These are phyloP conservation scores for Sorex fumeus DNA, from an alignment of 2,113 vertebrate species.

Conservation along the genomic window DNA sequence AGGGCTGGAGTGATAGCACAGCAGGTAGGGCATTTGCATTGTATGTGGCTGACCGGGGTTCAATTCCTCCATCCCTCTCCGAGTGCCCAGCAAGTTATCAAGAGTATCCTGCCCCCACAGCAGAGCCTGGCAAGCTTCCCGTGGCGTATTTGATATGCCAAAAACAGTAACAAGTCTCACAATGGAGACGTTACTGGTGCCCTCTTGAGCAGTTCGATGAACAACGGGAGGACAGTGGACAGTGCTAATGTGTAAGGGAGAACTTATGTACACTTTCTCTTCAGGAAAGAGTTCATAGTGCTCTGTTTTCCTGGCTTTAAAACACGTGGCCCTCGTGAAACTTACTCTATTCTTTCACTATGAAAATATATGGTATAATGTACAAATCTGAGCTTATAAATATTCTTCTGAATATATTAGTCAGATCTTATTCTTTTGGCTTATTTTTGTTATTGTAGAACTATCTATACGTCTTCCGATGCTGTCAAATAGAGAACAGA, in stretches of 20 bases:
- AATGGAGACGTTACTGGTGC: too few species aligned
- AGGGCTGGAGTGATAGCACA: too few species aligned
- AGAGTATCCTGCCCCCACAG: too few species aligned
- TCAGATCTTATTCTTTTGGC: slow-evolving; percentile 28
- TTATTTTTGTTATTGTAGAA: neutral
- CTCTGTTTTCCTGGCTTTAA: neutral
- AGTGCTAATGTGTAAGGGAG: neutral
- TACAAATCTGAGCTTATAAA: slow-evolving; percentile 27
- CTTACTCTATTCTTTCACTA: neutral
- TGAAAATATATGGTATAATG: slow-evolving; percentile 31
- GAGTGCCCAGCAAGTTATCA: too few species aligned
- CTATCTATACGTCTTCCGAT: neutral
- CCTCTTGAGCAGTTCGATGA: too few species aligned
- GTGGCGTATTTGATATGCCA: too few species aligned
- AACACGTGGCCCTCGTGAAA: neutral
- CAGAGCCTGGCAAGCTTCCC: too few species aligned
- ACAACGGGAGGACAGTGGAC: too few species aligned
- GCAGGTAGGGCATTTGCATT: too few species aligned
- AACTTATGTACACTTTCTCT: slow-evolving; percentile 39
- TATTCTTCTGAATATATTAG: slow-evolving; percentile 19
- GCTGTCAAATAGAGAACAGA: neutral
- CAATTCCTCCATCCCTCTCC: too few species aligned
- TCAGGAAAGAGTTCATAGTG: neutral
- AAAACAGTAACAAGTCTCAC: too few species aligned
- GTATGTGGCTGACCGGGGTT: too few species aligned